phyloP scores from a whole-genome alignment of 2,888 invertebrate species.

The Eupithecia pulchellata region DNA sequence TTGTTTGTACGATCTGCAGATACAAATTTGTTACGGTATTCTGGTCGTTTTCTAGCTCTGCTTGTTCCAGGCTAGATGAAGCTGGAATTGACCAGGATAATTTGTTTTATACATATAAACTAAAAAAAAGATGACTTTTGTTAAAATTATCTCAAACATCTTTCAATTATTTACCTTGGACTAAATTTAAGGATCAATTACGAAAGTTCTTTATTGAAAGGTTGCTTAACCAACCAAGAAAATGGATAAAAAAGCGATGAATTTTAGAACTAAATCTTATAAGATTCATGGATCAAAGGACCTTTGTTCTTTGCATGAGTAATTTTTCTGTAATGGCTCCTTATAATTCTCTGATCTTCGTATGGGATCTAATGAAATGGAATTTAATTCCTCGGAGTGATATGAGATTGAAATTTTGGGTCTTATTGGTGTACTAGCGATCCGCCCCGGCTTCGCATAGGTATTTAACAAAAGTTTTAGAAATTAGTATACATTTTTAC shows the following conservation, averaged over 20 bases:
- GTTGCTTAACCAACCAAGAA: slow-evolving; percentile 48
- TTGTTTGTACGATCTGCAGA: no score
- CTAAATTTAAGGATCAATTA: slow-evolving; percentile 38
- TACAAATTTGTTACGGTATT: no score
- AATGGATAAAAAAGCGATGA: slow-evolving; percentile 51
- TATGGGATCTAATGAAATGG: slow-evolving; percentile 20
- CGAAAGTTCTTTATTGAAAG: slow-evolving; percentile 55
- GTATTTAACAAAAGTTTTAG: no score
- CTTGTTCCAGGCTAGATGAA: no score
- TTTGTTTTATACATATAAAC: no score
- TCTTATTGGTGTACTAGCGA: background rate
- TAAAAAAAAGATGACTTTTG: background rate
- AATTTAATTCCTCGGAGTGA: slow-evolving; percentile 1
- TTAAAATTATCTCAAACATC: background rate
- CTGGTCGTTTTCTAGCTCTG: no score
- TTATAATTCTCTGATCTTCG: slow-evolving; percentile 33
- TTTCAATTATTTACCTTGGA: slow-evolving; percentile 3
- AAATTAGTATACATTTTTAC: no score
- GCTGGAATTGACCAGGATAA: no score
- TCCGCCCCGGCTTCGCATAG: no score
- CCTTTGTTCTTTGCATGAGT: slow-evolving; percentile 50
- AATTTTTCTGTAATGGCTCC: slow-evolving; percentile 42
- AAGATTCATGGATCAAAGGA: slow-evolving; percentile 43
- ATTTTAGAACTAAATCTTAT: slow-evolving; percentile 53
- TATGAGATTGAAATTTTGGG: slow-evolving; percentile 2